Conservation (phyloP, 1,140 invertebrate species). For the Temnothorax longispinosus region DNA sequence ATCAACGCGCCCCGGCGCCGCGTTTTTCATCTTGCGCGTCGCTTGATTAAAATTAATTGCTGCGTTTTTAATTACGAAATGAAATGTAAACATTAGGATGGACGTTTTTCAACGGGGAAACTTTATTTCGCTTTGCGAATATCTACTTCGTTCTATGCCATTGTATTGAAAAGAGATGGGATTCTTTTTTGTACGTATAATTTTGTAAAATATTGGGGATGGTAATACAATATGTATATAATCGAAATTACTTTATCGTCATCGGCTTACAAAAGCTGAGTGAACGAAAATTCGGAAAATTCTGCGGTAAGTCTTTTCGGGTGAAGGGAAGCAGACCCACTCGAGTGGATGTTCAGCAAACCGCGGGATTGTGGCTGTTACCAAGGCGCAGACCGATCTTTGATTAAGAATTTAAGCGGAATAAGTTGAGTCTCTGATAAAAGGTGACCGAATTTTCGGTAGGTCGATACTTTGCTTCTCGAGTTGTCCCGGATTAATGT, state of each 20-base stretch:
- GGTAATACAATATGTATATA: conserved; percentile 41
- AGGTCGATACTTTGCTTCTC: conserved; percentile 4
- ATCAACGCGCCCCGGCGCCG: neutral
- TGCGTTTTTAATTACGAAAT: conserved; percentile 44
- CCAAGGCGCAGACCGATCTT: conserved; percentile 57
- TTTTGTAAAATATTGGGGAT: conserved; percentile 32
- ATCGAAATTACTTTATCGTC: conserved; percentile 20
- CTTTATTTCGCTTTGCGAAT: neutral
- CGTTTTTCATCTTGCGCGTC: conserved; percentile 52
- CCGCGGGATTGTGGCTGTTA: conserved; percentile 68
- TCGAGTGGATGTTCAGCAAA: conserved; percentile 64
- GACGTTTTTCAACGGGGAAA: neutral
- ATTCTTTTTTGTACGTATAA: conserved; percentile 18
- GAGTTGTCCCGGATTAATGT: neutral
- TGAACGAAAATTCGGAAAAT: conserved; percentile 57
- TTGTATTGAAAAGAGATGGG: conserved; percentile 10
- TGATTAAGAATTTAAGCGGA: conserved; percentile 76
- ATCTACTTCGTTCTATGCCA: conserved; percentile 3
- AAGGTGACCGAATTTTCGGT: conserved; percentile 61
- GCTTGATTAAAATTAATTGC: conserved; percentile 61
- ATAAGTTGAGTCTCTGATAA: conserved; percentile 74
- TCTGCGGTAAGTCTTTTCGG: conserved; percentile 50
- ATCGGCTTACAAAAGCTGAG: neutral
- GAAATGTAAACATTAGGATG: conserved; percentile 4
- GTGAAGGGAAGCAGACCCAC: conserved; percentile 49